Percentiles rank a stretch among this genome's conserved stretches.
Conservation (phyloP, 2,797 vertebrate species). For the Heterohyrax brucei region DNA sequence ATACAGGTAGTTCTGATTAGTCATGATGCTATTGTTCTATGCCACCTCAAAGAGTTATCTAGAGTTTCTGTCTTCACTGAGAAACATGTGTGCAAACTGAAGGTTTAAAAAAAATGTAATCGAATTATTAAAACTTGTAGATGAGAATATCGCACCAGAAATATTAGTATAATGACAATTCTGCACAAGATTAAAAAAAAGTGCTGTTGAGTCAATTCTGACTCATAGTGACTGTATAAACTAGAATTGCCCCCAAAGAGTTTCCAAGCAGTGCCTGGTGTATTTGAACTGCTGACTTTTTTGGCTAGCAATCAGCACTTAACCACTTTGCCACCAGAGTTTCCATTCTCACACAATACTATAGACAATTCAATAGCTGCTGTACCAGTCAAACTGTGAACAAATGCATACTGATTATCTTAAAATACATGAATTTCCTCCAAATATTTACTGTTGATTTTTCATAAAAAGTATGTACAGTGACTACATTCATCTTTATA, state of each 20-base stretch:
- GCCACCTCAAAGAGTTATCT: neutral
- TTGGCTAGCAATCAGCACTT: too few species aligned
- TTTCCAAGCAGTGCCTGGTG: too few species aligned
- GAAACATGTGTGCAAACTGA: neutral
- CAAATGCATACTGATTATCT: neutral
- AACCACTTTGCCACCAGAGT: too few species aligned
- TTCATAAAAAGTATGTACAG: neutral
- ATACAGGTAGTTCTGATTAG: neutral
- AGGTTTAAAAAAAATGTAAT: neutral
- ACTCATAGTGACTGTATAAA: too few species aligned
- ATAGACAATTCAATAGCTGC: neutral
- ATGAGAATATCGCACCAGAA: neutral
- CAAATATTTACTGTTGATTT: neutral
- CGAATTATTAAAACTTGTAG: slow-evolving; percentile 19
- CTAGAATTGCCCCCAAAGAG: too few species aligned
- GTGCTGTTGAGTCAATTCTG: too few species aligned
- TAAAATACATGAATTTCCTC: neutral
- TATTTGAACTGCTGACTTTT: too few species aligned
- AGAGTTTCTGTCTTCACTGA: neutral
- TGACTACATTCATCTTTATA: neutral
- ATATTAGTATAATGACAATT: neutral
- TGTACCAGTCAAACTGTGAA: neutral
- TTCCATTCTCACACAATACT: neutral
- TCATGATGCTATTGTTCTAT: neutral
- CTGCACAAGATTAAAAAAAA: too few species aligned